Conservation (phyloP, 2,797 vertebrate genomes). For the Schizothorax lantsangensis region DNA sequence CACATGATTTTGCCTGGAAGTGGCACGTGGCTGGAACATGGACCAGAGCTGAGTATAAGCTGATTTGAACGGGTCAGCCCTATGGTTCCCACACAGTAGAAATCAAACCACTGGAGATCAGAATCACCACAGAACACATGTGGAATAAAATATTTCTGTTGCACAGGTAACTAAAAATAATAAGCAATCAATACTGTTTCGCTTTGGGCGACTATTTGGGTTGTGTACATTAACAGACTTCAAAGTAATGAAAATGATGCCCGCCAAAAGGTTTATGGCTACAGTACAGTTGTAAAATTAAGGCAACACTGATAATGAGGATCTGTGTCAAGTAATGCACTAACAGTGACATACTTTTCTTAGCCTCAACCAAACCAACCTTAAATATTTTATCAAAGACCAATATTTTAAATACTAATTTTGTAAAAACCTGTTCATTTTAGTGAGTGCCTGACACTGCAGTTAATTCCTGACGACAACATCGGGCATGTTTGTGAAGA, state of each 20-base stretch:
- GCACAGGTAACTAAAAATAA: not conserved
- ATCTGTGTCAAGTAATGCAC: not conserved
- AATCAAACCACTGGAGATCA: constrained; percentile 33
- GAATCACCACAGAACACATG: not conserved
- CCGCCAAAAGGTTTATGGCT: constrained; percentile 6
- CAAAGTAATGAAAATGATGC: not conserved
- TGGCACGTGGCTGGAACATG: constrained; percentile 50
- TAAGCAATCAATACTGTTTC: not conserved
- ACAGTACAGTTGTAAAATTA: not conserved
- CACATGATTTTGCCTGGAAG: constrained; percentile 23
- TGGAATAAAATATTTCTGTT: not conserved
- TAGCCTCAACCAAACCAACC: not conserved
- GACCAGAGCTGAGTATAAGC: constrained; percentile 37
- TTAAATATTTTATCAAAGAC: not conserved
- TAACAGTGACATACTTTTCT: not conserved
- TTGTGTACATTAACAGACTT: not conserved
- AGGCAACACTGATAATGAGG: not conserved
- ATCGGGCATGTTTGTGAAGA: constrained; percentile 20
- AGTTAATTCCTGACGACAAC: not conserved
- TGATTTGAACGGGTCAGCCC: constrained; percentile 41
- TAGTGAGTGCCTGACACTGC: not conserved
- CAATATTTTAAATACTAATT: not conserved
- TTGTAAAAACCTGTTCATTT: not conserved
- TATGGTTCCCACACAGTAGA: constrained; percentile 24
- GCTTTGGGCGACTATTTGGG: not conserved